Conservation (phyloP, 2,113 vertebrate species). For the Brienomyrus longianalis region DNA sequence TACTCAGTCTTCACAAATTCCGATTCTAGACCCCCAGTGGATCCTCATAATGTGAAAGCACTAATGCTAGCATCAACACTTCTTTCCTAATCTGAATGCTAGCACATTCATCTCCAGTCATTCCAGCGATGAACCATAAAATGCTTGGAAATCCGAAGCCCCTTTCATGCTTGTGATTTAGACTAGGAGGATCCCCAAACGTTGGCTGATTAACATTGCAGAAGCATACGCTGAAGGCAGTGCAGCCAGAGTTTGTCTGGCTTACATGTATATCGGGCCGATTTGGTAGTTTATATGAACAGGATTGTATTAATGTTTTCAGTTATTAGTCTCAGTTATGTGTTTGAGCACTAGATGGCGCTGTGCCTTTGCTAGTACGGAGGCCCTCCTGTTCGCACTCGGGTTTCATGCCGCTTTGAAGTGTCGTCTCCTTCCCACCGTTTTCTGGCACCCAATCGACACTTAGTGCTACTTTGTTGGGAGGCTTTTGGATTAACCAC, state of each 20-base stretch:
- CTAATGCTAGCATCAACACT: not conserved
- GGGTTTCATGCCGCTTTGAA: not conserved
- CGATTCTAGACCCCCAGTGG: not conserved
- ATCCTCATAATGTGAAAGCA: not conserved
- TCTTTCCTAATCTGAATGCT: not conserved
- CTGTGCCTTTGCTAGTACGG: not conserved
- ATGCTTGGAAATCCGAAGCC: not conserved
- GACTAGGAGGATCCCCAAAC: not conserved
- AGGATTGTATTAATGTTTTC: not conserved
- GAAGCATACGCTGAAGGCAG: not conserved
- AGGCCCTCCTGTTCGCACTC: not conserved
- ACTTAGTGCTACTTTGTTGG: not conserved
- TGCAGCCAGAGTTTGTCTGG: not conserved
- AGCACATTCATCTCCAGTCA: not conserved
- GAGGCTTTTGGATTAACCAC: not conserved
- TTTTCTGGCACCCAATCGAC: not conserved
- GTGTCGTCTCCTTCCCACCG: not conserved
- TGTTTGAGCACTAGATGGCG: not conserved
- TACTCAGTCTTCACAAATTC: not conserved
- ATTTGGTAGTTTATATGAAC: not conserved
- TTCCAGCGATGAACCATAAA: not conserved
- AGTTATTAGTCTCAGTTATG: not conserved
- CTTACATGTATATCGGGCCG: not conserved
- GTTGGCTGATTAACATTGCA: not conserved
- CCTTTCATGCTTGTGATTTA: not conserved